Percentiles rank a stretch among this genome's conserved stretches.
phyloP scores from a whole-genome alignment of 1,140 invertebrate genomes.

The Palaemon carinicauda region DNA sequence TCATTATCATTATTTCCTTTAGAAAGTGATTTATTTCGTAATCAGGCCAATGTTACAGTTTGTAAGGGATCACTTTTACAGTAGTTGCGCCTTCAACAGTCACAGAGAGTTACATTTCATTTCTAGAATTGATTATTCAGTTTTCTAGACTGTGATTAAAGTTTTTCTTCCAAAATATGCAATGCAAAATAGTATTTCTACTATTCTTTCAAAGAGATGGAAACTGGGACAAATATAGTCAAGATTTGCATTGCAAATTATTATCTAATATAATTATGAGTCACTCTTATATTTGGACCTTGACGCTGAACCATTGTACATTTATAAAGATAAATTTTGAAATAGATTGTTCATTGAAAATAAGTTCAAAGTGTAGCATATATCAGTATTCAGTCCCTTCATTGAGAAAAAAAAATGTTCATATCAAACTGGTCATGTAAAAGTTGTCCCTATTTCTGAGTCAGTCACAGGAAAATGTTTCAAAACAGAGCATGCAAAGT shows the following conservation, averaged over 20 bases:
- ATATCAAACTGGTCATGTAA: slow-evolving; percentile 28
- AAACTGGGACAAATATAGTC: not conserved
- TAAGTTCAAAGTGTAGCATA: not conserved
- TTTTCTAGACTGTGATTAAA: too few species aligned
- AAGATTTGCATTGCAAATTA: too few species aligned
- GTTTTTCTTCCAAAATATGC: too few species aligned
- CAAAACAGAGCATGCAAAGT: slow-evolving; percentile 35
- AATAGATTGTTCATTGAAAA: too few species aligned
- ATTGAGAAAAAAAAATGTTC: not conserved
- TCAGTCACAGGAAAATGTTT: slow-evolving; percentile 27
- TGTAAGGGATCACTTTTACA: not conserved
- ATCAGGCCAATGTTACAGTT: not conserved
- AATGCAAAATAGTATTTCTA: not conserved
- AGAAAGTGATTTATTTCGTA: too few species aligned
- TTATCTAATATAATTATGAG: not conserved
- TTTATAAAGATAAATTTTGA: not conserved
- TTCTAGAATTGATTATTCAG: too few species aligned
- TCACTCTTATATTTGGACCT: slow-evolving; percentile 47
- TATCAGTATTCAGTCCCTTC: slow-evolving; percentile 31
- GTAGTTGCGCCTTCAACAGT: not conserved
- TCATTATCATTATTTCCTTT: too few species aligned
- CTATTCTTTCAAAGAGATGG: not conserved
- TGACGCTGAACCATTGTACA: slow-evolving; percentile 52
- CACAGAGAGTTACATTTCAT: not conserved
- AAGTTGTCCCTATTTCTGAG: slow-evolving; percentile 42